Conservation (phyloP, 1,140 invertebrate species). For the Zaprionus africanus region DNA sequence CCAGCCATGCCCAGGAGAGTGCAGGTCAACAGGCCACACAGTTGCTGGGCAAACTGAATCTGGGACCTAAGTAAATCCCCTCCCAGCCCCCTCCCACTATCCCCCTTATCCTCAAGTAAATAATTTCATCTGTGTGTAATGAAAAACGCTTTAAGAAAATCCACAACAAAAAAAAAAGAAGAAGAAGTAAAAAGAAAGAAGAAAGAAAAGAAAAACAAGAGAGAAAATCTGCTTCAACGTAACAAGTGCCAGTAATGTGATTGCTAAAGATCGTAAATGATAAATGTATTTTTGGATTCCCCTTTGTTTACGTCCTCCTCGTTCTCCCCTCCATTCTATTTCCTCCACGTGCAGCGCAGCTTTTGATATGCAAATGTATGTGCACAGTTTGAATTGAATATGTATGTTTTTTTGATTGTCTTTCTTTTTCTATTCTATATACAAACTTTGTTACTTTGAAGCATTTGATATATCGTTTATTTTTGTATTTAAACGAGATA, state of each 20-base stretch:
- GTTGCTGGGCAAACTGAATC: constrained; percentile 77
- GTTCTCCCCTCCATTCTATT: background rate
- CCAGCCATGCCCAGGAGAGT: constrained; percentile 69
- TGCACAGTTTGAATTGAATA: constrained; percentile 30
- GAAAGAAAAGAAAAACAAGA: constrained; percentile 34
- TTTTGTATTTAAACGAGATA: constrained; percentile 24
- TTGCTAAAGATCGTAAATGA: constrained; percentile 68
- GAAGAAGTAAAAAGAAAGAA: constrained; percentile 41
- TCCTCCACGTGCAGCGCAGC: constrained; percentile 44
- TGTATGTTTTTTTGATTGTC: constrained; percentile 17
- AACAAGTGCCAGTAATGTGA: constrained; percentile 83
- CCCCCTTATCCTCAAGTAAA: constrained; percentile 3
- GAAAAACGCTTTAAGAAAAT: constrained; percentile 60
- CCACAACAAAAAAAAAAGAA: constrained; percentile 30
- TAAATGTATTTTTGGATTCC: constrained; percentile 65
- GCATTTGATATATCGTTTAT: constrained; percentile 42
- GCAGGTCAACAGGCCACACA: constrained; percentile 74
- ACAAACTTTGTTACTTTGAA: constrained; percentile 66
- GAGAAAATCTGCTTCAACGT: constrained; percentile 72
- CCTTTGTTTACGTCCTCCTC: constrained; percentile 38
- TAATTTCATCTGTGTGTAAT: constrained; percentile 45
- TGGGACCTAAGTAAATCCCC: constrained; percentile 68
- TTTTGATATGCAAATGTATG: constrained; percentile 51
- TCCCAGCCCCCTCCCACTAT: background rate
- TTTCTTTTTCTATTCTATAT: constrained; percentile 23